These are phyloP conservation scores for Myrmecobius fasciatus DNA, from an alignment of 2,113 vertebrate genomes.

Conservation along the genomic window DNA sequence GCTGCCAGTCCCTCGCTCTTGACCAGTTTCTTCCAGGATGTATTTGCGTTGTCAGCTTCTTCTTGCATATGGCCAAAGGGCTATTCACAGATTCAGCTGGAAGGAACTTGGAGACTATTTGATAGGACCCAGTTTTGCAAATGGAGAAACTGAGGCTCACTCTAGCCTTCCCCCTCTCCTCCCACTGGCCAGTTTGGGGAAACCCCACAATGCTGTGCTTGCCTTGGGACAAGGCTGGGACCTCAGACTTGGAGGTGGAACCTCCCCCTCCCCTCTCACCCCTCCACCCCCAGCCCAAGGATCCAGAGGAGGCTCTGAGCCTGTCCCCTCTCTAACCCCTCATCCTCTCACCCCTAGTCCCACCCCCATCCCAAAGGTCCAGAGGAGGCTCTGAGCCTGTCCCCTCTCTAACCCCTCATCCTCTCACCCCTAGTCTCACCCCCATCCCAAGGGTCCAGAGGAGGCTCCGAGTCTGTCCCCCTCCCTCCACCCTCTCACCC, in stretches of 20 bases:
- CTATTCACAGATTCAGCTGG: not conserved
- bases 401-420: too few relatives aligned
- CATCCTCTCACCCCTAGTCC: too few relatives aligned
- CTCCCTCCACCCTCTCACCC: too few relatives aligned
- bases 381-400: too few relatives aligned
- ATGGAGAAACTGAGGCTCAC: not conserved
- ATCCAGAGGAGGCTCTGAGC: not conserved
- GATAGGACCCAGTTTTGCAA: not conserved
- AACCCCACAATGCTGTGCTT: constrained; percentile 54
- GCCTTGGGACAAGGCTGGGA: not conserved
- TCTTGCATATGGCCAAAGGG: not conserved
- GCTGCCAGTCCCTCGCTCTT: not conserved
- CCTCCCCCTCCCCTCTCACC: not conserved
- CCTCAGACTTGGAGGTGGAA: not conserved
- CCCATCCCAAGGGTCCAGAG: too few relatives aligned
- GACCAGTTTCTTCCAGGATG: not conserved
- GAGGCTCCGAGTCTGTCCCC: too few relatives aligned
- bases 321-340: too few relatives aligned
- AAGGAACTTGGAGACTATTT: not conserved
- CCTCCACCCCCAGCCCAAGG: too few relatives aligned
- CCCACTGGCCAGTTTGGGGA: constrained; percentile 65
- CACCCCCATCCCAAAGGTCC: too few relatives aligned
- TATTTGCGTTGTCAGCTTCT: not conserved
- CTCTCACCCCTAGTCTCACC: too few relatives aligned
- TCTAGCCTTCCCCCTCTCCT: not conserved